Evolutionary conservation across 92 coral and sea anemone genomes (phyloP).

Genomic region (Zoanthus solanderi): DNA sequence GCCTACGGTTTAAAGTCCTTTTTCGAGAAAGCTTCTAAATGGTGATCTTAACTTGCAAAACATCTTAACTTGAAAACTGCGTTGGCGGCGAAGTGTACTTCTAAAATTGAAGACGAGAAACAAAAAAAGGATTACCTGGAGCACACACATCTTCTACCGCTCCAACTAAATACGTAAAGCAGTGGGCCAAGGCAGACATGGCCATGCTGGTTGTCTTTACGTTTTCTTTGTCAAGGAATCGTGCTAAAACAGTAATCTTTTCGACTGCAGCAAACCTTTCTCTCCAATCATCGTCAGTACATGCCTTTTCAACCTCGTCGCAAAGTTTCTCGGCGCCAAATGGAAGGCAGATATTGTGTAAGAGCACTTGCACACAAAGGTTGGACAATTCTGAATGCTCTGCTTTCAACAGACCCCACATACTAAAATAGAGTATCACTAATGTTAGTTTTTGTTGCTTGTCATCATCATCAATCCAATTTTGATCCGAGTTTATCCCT

Average conservation of each 20-base stretch:
- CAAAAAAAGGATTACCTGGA: constrained; percentile 39
- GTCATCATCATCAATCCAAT: neutral
- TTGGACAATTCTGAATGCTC: constrained; percentile 93
- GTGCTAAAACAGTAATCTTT: constrained; percentile 87
- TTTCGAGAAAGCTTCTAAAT: too few relatives aligned
- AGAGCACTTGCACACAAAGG: constrained; percentile 84
- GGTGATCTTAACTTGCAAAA: too few relatives aligned
- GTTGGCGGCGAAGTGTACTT: too few relatives aligned
- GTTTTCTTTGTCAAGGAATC: constrained; percentile 89
- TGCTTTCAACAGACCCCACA: constrained; percentile 92
- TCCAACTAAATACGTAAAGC: constrained; percentile 95
- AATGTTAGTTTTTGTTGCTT: neutral
- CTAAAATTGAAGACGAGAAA: too few relatives aligned
- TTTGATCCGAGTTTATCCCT: too few relatives aligned
- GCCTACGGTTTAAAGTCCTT: too few relatives aligned
- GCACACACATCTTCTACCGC: constrained; percentile 97
- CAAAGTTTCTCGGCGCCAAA: constrained; percentile 95
- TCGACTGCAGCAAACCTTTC: constrained; percentile 92
- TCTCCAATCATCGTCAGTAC: constrained; percentile 92
- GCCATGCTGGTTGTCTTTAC: constrained; percentile 86
- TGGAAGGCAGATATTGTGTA: constrained; percentile 95
- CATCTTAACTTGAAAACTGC: too few relatives aligned
- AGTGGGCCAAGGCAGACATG: constrained; percentile 94
- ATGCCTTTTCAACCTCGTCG: constrained; percentile 91
- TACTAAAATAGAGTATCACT: constrained; percentile 49